Evolutionary conservation across 1,140 invertebrate genomes (phyloP).

Genomic region (Lanistes nyassanus): DNA sequence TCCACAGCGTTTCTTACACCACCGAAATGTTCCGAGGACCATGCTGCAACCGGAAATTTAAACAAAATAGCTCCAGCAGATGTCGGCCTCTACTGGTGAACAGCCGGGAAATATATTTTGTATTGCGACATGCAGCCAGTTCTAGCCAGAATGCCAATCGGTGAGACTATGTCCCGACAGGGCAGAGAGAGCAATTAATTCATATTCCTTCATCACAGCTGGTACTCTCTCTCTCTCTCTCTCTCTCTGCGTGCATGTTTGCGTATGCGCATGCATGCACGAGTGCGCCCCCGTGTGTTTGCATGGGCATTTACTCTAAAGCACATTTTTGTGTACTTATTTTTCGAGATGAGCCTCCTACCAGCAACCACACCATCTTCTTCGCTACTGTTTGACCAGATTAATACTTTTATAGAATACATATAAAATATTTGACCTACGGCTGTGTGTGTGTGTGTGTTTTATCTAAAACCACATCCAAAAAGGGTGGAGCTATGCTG

Average conservation of each 20-base stretch:
- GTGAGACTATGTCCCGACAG: background rate
- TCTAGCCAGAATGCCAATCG: background rate
- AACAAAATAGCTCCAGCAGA: no score
- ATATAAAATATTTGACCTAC: background rate
- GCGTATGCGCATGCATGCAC: constrained; percentile 10
- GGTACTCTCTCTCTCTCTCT: background rate
- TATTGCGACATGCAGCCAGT: background rate
- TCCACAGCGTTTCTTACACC: no score
- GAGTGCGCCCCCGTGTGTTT: constrained; percentile 8
- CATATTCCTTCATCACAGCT: background rate
- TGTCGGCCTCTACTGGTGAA: no score
- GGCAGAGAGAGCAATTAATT: background rate
- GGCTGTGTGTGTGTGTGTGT: no score
- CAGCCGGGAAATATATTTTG: background rate
- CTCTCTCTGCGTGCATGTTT: background rate
- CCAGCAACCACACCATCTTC: background rate
- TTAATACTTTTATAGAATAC: background rate
- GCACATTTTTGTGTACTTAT: background rate
- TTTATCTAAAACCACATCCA: no score
- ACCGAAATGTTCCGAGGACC: no score
- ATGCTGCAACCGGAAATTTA: no score
- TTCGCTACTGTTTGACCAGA: background rate
- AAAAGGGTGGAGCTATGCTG: no score
- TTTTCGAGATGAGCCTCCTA: background rate
- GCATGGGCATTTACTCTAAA: background rate